These are phyloP conservation scores for Alexandromys oeconomus DNA, from an alignment of 2,797 vertebrate species.

Conservation along the genomic window DNA sequence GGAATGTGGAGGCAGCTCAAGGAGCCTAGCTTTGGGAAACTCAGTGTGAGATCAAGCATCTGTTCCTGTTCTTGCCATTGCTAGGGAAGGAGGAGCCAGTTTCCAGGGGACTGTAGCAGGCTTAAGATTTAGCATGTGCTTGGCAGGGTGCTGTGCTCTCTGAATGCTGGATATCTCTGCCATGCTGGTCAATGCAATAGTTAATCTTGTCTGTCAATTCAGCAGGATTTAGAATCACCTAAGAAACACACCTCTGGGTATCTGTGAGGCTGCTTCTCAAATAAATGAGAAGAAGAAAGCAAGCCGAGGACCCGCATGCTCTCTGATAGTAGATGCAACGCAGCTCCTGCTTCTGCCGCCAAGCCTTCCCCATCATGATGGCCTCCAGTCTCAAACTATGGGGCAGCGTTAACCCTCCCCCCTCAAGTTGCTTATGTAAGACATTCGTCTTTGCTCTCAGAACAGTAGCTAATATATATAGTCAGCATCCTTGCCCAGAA, in stretches of 20 bases:
- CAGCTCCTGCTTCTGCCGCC: too few species aligned
- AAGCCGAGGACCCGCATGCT: not conserved
- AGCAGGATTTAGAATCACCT: not conserved
- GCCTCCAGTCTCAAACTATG: not conserved
- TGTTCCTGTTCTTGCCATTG: not conserved
- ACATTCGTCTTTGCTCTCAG: not conserved
- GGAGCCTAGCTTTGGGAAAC: not conserved
- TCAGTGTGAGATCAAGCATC: not conserved
- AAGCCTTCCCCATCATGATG: not conserved
- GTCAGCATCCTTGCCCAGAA: not conserved
- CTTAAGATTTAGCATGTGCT: not conserved
- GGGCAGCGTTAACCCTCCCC: not conserved
- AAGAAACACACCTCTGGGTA: not conserved
- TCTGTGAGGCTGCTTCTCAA: not conserved
- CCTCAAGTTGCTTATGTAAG: not conserved
- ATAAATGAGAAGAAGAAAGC: not conserved
- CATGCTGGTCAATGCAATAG: too few species aligned
- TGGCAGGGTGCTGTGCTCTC: fast-evolving
- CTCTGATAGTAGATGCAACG: not conserved
- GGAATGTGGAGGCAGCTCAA: not conserved
- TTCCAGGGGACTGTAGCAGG: not conserved
- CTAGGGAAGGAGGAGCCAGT: not conserved
- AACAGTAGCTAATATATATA: too few species aligned
- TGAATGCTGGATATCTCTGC: not conserved
- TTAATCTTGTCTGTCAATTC: not conserved